Evolutionary conservation across 2,797 vertebrate genomes (phyloP), one percentile per base, ranked within the genome.

Genomic region (Anguilla anguilla): DNA sequence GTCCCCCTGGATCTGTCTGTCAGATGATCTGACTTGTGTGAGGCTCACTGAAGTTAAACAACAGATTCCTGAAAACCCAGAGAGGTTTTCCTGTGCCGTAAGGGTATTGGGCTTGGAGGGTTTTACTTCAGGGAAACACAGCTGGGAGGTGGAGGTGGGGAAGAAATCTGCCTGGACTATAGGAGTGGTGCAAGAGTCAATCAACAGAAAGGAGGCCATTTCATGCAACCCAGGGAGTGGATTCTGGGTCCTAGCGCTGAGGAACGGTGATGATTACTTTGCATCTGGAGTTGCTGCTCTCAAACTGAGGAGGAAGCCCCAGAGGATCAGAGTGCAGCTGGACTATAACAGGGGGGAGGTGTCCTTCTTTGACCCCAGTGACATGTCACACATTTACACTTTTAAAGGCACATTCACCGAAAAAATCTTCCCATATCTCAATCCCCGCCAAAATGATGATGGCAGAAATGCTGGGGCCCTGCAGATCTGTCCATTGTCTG

Each of bases 71-170:
- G 81, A 83, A 61, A 87, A 87, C 81, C 81, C 61, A 0, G 87
- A 85, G 83, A 72, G 87, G 51, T 84, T 39, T 53, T 17, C 55
- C 87, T 19, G 17, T 5, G 31, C 31, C 19, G 28, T 22, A 15
- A 19, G n/a, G 0, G 82, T 84, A 1, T 67, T 84, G 64, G 87
- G 87, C 31, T 74, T n/a, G 0, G 59, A 59, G 19, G 64, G 49
- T 15, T 53, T 87, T 49, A 6, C n/a, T 0, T 39, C 87, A 0
- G 93, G 94, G 49, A 92, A 88, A 15, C 93, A 94, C 85, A 94
- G 92, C 88, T 93, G 92, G 92, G 94, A 93, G 79, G 93, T 94
- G 7, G 86, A 88, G 0, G 92, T 94, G 51, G 91, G 88, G 1
- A 72, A 88, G 61, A 94, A 94, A 1, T 94, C 94, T 0, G 43